phyloP scores from a whole-genome alignment of 2,113 vertebrate species.

The Neotoma lepida region DNA sequence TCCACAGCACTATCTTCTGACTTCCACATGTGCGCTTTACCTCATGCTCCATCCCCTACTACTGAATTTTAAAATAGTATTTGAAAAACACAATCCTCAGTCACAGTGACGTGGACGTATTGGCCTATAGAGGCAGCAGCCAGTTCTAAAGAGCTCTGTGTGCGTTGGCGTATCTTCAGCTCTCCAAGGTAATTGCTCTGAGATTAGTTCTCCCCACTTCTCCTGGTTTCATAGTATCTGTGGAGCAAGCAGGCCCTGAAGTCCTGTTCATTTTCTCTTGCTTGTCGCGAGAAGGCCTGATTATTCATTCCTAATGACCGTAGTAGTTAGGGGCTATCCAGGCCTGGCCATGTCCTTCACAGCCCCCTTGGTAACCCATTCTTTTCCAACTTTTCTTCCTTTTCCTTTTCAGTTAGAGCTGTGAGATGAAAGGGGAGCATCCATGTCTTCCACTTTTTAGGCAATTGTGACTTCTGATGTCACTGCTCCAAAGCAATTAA shows the following conservation, averaged over 20 bases:
- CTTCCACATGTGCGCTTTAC: no score
- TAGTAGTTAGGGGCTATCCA: constrained; percentile 31
- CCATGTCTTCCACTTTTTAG: constrained; percentile 27
- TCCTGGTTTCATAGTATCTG: background rate
- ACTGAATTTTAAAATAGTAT: background rate
- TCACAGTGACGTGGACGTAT: background rate
- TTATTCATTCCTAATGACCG: constrained; percentile 48
- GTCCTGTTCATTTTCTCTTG: constrained; percentile 24
- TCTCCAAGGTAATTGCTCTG: background rate
- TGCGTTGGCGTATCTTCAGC: background rate
- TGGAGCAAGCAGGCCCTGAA: constrained; percentile 26
- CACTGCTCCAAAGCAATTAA: constrained; percentile 36
- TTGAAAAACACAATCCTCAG: background rate
- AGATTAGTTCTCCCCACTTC: background rate
- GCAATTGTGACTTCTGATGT: constrained; percentile 57
- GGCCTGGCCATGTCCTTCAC: rapidly evolving
- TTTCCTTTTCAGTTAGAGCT: background rate
- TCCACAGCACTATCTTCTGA: no score
- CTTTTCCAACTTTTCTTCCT: background rate
- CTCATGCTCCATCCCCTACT: no score
- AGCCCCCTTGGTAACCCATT: background rate
- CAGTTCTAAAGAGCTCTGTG: no score
- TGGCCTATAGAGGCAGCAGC: background rate
- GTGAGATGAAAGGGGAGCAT: background rate
- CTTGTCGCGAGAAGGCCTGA: background rate